phyloP scores from a whole-genome alignment of 2,113 vertebrate species.

The Rattus rattus region DNA sequence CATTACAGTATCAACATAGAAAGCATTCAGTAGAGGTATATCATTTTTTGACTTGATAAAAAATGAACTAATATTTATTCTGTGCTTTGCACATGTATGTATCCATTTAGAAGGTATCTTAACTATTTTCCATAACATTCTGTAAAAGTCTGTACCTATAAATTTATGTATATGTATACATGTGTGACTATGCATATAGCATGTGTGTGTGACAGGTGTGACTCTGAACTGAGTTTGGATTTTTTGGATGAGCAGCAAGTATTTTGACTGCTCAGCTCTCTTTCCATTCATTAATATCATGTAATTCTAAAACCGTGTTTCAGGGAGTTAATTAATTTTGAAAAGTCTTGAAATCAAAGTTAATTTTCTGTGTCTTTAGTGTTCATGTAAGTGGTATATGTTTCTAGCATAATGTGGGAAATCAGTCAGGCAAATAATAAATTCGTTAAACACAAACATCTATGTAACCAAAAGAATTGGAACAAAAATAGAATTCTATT shows the following conservation, averaged over 20 bases:
- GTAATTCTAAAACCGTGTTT: not conserved
- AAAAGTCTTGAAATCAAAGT: not conserved
- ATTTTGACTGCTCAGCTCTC: not conserved
- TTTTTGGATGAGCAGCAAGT: not conserved
- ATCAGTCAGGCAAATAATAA: not conserved
- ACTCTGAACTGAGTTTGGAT: not conserved
- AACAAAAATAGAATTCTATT: not conserved
- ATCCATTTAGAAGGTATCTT: not conserved
- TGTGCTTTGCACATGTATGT: not conserved
- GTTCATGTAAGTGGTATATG: not conserved
- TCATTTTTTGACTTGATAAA: not conserved
- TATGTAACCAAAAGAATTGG: not conserved
- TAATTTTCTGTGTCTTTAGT: not conserved
- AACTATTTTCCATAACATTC: not conserved
- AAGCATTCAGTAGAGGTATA: not conserved
- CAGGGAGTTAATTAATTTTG: slow-evolving; percentile 32
- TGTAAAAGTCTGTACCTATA: not conserved
- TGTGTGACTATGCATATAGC: not conserved
- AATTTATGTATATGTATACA: not conserved
- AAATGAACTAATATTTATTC: slow-evolving; percentile 8
- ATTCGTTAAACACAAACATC: not conserved
- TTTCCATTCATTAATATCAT: not conserved
- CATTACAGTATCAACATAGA: not conserved
- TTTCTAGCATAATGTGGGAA: slow-evolving; percentile 4
- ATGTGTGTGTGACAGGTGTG: not conserved